phyloP scores from a whole-genome alignment of 1,140 invertebrate species.

The Mycetomoellerius zeteki region DNA sequence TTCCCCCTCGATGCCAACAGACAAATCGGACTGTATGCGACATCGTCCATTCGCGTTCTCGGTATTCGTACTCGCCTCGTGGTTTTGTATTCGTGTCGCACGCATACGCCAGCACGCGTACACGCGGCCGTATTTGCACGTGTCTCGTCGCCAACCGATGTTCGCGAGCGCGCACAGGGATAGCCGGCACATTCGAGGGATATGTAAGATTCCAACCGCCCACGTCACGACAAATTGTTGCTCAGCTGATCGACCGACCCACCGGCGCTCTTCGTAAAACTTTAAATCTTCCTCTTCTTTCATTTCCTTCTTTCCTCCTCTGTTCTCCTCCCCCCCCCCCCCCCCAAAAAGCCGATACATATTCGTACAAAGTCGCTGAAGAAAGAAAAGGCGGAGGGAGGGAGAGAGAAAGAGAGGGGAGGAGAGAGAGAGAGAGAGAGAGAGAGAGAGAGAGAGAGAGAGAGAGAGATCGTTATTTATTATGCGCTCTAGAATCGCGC shows the following conservation, averaged over 20 bases:
- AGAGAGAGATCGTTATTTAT: neutral
- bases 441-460: neutral
- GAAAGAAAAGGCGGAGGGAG: neutral
- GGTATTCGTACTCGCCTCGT: neutral
- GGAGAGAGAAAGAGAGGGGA: neutral
- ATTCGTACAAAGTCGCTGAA: slow-evolving; percentile 28
- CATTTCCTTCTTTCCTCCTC: neutral
- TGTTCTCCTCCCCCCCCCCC: neutral
- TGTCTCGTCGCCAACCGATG: slow-evolving; percentile 34
- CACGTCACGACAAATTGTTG: slow-evolving; percentile 73
- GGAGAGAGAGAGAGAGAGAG: neutral
- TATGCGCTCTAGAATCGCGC: no score
- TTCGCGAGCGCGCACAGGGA: slow-evolving; percentile 53
- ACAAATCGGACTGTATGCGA: slow-evolving; percentile 71
- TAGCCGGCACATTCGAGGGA: slow-evolving; percentile 62
- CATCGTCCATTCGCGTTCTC: slow-evolving; percentile 27
- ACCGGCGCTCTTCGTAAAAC: slow-evolving; percentile 47
- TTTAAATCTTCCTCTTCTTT: slow-evolving; percentile 61
- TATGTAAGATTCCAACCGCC: slow-evolving; percentile 72
- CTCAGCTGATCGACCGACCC: slow-evolving; percentile 71
- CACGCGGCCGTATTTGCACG: neutral
- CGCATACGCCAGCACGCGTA: neutral
- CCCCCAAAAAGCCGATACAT: slow-evolving; percentile 44
- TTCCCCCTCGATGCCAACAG: slow-evolving; percentile 57
- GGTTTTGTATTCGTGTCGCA: neutral